These are phyloP conservation scores for Hylaea fasciaria DNA, from an alignment of 2,888 invertebrate genomes.

Conservation along the genomic window DNA sequence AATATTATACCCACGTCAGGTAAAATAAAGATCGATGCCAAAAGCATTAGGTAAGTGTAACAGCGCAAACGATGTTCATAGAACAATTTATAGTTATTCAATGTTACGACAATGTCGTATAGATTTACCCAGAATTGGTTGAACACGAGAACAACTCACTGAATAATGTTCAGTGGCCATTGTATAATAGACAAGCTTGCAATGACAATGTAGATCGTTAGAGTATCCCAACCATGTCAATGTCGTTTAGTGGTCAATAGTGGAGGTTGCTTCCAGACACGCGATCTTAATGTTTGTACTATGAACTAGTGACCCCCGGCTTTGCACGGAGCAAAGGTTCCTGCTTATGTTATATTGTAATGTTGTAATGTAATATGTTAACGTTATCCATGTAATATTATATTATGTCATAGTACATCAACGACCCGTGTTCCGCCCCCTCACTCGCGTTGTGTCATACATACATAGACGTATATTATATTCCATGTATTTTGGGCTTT, in stretches of 20 bases:
- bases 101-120: not conserved
- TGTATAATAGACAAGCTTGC: slow-evolving; percentile 4
- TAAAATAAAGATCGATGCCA: not conserved
- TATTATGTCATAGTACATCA: too few species aligned
- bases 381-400: too few species aligned
- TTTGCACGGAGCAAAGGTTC: too few species aligned
- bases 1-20: too few species aligned
- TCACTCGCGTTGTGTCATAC: too few species aligned
- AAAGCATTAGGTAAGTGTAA: not conserved
- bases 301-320: not conserved
- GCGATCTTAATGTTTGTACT: slow-evolving; percentile 7
- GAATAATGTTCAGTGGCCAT: slow-evolving; percentile 4
- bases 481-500: too few species aligned
- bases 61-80: not conserved
- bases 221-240: slow-evolving; percentile 26
- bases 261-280: slow-evolving; percentile 13
- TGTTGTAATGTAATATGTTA: too few species aligned
- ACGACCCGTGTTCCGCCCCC: too few species aligned
- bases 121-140: not conserved
- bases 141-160: not conserved
- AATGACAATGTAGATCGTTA: slow-evolving; percentile 13
- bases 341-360: too few species aligned
- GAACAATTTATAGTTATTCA: not conserved
- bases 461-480: too few species aligned
- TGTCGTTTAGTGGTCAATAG: slow-evolving; percentile 24